These are phyloP conservation scores for Merops nubicus DNA, from an alignment of 2,113 vertebrate species.

Conservation along the genomic window DNA sequence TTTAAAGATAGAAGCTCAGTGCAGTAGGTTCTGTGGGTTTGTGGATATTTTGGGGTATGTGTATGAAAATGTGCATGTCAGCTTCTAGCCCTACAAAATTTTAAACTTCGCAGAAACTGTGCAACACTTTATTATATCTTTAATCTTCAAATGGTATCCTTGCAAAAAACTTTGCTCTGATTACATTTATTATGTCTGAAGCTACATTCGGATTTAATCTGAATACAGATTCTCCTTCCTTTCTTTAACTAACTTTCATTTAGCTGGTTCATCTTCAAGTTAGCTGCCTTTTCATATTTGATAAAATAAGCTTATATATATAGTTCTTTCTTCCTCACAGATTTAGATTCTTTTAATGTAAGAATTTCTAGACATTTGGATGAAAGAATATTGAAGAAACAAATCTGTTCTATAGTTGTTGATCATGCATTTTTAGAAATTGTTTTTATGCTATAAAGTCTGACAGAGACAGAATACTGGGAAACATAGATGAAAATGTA, in stretches of 20 bases:
- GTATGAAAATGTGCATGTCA: background rate
- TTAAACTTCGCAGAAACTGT: background rate
- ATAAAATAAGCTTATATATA: background rate
- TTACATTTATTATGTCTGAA: background rate
- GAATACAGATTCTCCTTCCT: background rate
- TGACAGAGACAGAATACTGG: background rate
- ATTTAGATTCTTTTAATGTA: background rate
- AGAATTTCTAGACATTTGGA: background rate
- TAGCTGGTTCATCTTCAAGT: background rate
- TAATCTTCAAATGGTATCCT: background rate
- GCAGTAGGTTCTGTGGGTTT: background rate
- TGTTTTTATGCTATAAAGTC: background rate
- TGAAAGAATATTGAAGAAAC: background rate
- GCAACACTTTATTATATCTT: background rate
- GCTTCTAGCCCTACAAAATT: background rate
- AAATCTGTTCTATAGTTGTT: background rate
- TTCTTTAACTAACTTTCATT: background rate
- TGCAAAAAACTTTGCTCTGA: background rate
- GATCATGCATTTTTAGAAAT: background rate
- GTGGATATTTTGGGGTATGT: background rate
- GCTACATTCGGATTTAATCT: constrained; percentile 7
- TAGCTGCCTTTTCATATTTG: background rate
- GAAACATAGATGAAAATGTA: background rate
- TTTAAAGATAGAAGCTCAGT: background rate
- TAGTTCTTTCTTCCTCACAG: background rate